A percentile compares a stretch with the other conserved stretches of the same genome.
phyloP scores from a whole-genome alignment of 2,888 invertebrate genomes.

The Sinhomidia bicolor region DNA sequence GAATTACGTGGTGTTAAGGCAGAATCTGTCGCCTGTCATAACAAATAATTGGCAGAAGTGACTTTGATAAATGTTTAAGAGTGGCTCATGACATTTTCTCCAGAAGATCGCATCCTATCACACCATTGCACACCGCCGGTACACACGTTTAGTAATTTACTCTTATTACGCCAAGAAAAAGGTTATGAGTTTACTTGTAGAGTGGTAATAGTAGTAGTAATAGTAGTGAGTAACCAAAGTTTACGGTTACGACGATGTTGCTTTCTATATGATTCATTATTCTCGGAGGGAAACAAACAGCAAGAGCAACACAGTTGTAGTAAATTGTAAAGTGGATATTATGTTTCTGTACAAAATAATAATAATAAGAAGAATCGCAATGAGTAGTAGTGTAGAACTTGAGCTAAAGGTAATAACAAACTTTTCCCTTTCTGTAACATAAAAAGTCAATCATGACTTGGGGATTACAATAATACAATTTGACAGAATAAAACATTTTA shows the following conservation, averaged over 20 bases:
- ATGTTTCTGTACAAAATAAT: not conserved
- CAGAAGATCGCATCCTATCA: conserved; percentile 35
- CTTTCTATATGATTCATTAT: conserved; percentile 19
- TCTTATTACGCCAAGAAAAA: not conserved
- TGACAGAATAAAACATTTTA: conserved; percentile 2
- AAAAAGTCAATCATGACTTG: conserved; percentile 26
- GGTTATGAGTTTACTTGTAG: too few species aligned
- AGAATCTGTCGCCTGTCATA: conserved; percentile 65
- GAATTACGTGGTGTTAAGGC: conserved; percentile 54
- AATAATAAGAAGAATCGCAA: not conserved
- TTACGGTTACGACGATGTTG: not conserved
- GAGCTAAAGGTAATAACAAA: not conserved
- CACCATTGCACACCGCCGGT: not conserved
- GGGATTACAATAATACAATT: not conserved
- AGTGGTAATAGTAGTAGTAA: not conserved
- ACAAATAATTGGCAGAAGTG: conserved; percentile 66
- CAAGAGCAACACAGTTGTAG: not conserved
- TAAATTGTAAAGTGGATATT: not conserved
- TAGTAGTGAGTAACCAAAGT: not conserved
- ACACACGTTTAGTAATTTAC: conserved; percentile 11
- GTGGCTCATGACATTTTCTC: conserved; percentile 46
- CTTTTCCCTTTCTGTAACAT: not conserved
- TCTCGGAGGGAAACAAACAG: not conserved
- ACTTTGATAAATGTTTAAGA: conserved; percentile 67
- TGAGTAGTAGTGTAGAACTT: not conserved